phyloP scores from a whole-genome alignment of 2,888 invertebrate genomes.

The Sinotaia quadrata region DNA sequence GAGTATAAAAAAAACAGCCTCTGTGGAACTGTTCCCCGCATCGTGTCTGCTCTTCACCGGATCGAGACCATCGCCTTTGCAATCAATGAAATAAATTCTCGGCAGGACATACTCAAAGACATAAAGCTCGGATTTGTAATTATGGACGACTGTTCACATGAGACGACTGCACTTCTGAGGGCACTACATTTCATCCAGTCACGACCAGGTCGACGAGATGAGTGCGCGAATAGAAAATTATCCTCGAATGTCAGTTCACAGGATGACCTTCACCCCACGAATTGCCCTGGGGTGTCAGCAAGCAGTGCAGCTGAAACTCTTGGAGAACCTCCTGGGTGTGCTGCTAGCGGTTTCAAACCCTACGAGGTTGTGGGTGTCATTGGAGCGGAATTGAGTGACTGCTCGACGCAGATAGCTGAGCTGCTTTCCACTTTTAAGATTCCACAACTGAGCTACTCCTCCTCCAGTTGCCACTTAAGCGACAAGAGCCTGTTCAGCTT shows the following conservation, averaged over 20 bases:
- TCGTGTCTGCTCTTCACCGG: constrained; percentile 49
- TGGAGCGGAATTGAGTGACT: constrained; percentile 45
- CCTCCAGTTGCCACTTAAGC: constrained; percentile 42
- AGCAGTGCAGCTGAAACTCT: too few species aligned
- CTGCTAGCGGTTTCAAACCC: not conserved
- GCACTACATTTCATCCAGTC: constrained; percentile 49
- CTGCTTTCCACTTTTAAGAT: constrained; percentile 43
- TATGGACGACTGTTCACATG: constrained; percentile 58
- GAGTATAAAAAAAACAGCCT: constrained; percentile 24
- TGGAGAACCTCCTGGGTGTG: too few species aligned
- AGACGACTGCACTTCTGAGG: constrained; percentile 50
- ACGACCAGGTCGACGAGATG: not conserved
- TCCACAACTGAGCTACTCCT: constrained; percentile 49
- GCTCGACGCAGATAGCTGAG: constrained; percentile 44
- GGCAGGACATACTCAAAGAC: constrained; percentile 42
- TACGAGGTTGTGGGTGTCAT: constrained; percentile 45
- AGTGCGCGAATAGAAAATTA: not conserved
- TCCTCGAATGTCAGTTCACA: not conserved
- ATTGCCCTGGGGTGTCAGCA: too few species aligned
- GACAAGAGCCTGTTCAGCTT: constrained; percentile 40
- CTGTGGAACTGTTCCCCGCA: constrained; percentile 41
- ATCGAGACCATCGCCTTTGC: constrained; percentile 56
- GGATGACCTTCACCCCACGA: too few species aligned
- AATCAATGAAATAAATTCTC: constrained; percentile 48
- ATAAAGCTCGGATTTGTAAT: constrained; percentile 52